A percentile compares a stretch with the other conserved stretches of the same genome.
Conservation (phyloP, 2,797 vertebrate genomes). For the Balearica regulorum region DNA sequence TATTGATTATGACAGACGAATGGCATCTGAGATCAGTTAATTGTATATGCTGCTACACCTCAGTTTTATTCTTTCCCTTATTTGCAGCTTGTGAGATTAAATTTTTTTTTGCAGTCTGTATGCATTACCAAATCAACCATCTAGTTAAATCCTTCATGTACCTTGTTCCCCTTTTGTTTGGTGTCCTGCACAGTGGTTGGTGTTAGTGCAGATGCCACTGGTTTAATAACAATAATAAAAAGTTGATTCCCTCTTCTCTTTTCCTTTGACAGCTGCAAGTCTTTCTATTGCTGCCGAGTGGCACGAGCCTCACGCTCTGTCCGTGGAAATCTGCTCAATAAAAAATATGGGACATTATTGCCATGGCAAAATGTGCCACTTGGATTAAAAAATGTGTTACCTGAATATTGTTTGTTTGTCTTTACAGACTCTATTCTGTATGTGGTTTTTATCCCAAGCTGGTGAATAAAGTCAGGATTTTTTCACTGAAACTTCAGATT, state of each 20-base stretch:
- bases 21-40: not conserved
- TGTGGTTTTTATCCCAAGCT: not conserved
- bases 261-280: slow-evolving; percentile 54
- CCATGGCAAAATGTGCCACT: not conserved
- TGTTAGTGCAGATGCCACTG: not conserved
- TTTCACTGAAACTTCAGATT: not conserved
- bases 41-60: not conserved
- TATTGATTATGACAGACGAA: not conserved
- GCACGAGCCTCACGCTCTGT: not conserved
- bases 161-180: not conserved
- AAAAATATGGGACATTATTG: not conserved
- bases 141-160: not conserved
- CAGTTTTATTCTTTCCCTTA: not conserved
- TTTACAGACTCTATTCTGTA: not conserved
- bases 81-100: not conserved
- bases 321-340: slow-evolving; percentile 51
- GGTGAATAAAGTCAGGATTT: not conserved
- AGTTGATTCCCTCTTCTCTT: slow-evolving; percentile 51
- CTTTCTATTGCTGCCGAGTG: not conserved
- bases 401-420: not conserved
- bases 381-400: slow-evolving; percentile 9
- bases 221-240: slow-evolving; percentile 23
- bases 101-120: not conserved
- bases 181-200: not conserved
- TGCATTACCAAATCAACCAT: not conserved